phyloP scores from a whole-genome alignment of 2,113 vertebrate species.

The Dasyprocta punctata region DNA sequence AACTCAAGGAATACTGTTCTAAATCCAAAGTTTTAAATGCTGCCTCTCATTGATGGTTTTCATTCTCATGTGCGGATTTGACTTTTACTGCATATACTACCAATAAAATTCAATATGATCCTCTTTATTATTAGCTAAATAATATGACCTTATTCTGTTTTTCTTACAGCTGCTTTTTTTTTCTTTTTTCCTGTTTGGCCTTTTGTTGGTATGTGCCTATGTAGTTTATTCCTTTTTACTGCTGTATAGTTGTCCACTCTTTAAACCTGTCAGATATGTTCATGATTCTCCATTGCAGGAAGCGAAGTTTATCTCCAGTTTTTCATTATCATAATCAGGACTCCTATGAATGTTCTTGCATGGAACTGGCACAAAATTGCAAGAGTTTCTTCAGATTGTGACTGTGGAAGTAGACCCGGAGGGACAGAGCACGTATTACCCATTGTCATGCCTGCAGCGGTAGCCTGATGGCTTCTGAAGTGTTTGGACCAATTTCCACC shows the following conservation, averaged over 20 bases:
- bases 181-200: background rate
- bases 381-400: background rate
- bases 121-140: background rate
- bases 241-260: background rate
- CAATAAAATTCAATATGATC: background rate
- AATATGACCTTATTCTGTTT: background rate
- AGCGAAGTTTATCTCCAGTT: background rate
- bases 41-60: background rate
- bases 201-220: background rate
- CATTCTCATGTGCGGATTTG: background rate
- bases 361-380: background rate
- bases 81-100: background rate
- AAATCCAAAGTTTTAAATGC: background rate
- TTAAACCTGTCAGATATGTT: background rate
- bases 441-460: background rate
- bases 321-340: background rate
- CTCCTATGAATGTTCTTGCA: background rate
- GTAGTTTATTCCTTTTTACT: background rate
- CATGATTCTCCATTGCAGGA: background rate
- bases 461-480: background rate
- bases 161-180: background rate
- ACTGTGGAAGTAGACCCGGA: no score
- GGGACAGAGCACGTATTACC: fast-evolving
- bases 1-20: conserved; percentile 6
- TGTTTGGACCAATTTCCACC: background rate